Evolutionary conservation across 2,113 vertebrate species (phyloP), one percentile per base, ranked within the genome.

Genomic region (Sclerurus mexicanus): DNA sequence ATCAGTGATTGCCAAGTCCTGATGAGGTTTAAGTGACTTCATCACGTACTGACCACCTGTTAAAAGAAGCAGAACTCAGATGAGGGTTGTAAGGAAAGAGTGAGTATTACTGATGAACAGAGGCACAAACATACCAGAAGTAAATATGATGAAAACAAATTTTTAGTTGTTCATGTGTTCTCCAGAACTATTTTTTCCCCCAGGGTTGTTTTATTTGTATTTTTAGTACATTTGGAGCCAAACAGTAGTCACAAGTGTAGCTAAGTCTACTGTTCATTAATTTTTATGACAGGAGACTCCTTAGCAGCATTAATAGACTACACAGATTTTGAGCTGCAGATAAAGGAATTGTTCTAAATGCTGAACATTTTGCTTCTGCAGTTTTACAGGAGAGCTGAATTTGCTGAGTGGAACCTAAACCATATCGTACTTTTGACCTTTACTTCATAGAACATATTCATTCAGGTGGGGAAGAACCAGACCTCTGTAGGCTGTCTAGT

Each of bases 1-100:
- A 88, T 74, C 33, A 42, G 82, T 71, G 87, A 77, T 90, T 86
- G 52, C 79, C 47, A 81, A 67, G 12, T 63, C 67, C 27, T 86
- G 59, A 25, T 83, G 67, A 91, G 80, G 31, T 89, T 82, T 76
- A 78, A 89, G 47, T 68, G 68, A 46, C 47, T 87, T 86, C 42
- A 40, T 87, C 55, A 81, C 66, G 33, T 69, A 44, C 27, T 44
- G 96, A 52, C 24, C 64, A 90, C 72, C 47, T 88, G 79, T 86
- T 89, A 64, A 86, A 90, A 93, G 63, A 66, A 69, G 13, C 18
- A 89, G 63, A 91, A 58, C 30, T 83, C 7, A 7, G 12, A 46
- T 47, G 21, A 73, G 13, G 12, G 33, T n/a, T 69, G 9, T 42
- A 67, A 74, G 28, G 27, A 73, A 55, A 63, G 14, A 28, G 25